Base-by-base conservation (phyloP, 2,113 vertebrate species). In the Girardinichthys multiradiatus region DNA sequence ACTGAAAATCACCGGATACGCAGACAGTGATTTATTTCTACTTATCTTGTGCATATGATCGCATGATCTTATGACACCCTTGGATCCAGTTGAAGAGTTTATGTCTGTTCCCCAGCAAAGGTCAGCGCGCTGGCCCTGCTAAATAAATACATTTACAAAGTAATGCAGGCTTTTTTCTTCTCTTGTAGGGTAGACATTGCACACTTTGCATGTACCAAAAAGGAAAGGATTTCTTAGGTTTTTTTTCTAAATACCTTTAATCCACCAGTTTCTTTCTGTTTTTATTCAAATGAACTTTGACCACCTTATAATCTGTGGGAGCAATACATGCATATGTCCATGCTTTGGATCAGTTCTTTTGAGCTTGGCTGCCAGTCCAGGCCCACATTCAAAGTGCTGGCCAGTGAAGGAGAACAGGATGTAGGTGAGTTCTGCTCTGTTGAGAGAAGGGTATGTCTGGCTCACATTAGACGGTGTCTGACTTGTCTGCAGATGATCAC, bases 351-450 rank as follows among this genome's bases (percentile, higher is more conserved):
- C n/a, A 48, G 58, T 51, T 29, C 30, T 71, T 74, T n/a, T 65
- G 57, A 64, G 63, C 21, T 57, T 64, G 33, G 30, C 57, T 68
- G 2, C 62, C 35, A 21, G 15, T 9, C 13, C 51, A 13, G 4
- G 19, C 8, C 2, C 37, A 9, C 68, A 15, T 72, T 75, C 59
- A 64, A 57, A 69, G 45, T 72, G 31, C 64, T 70, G 67, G 79
- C 74, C 74, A 31, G 58, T 11, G 5, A 60, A 72, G 59, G 64
- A 72, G 82, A 71, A 78, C 86, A 84, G 86, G 86, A 88, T 79
- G 87, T 81, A 82, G 69, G 79, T 86, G 19, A 63, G 70, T 87
- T 84, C 42, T 81, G 77, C 70, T 72, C 48, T 57, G 74, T 76
- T 80, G 71, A 83, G 54, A 73, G 35, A 86, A 73, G 29, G 33